phyloP scores from a whole-genome alignment of 1,140 invertebrate species.

The Ladona fulva region DNA sequence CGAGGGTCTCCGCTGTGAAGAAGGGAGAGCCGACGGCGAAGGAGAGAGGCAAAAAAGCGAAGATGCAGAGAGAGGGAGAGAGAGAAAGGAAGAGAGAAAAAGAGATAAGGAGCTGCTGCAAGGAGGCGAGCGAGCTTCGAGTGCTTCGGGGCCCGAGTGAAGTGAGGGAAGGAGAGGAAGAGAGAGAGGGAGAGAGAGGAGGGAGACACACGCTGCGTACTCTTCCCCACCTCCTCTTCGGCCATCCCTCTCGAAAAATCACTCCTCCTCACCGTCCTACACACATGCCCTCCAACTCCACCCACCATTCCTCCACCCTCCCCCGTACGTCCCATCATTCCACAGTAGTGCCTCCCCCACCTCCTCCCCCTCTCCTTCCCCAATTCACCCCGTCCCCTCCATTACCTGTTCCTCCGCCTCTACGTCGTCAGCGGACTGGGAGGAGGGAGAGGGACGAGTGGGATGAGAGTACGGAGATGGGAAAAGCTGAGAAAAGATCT shows the following conservation, averaged over 20 bases:
- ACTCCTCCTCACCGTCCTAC: not conserved
- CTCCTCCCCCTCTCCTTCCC: not conserved
- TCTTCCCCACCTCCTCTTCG: not conserved
- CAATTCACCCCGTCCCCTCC: not conserved
- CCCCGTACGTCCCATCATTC: not conserved
- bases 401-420: constrained; percentile 2
- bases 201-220: not conserved
- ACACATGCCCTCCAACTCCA: not conserved
- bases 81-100: not conserved
- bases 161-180: not conserved
- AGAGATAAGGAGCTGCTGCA: not conserved
- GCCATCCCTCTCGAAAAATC: not conserved
- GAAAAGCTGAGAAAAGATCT: not conserved
- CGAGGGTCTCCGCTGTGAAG: not conserved
- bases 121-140: not conserved
- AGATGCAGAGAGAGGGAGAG: not conserved
- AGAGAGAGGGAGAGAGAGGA: not conserved
- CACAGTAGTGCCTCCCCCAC: not conserved
- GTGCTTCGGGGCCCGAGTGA: constrained; percentile 5
- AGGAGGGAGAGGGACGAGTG: not conserved
- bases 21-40: not conserved
- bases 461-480: not conserved
- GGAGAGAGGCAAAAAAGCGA: not conserved
- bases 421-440: not conserved
- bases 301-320: not conserved